Conservation (phyloP, 2,113 vertebrate species). For the Macrotis lagotis region DNA sequence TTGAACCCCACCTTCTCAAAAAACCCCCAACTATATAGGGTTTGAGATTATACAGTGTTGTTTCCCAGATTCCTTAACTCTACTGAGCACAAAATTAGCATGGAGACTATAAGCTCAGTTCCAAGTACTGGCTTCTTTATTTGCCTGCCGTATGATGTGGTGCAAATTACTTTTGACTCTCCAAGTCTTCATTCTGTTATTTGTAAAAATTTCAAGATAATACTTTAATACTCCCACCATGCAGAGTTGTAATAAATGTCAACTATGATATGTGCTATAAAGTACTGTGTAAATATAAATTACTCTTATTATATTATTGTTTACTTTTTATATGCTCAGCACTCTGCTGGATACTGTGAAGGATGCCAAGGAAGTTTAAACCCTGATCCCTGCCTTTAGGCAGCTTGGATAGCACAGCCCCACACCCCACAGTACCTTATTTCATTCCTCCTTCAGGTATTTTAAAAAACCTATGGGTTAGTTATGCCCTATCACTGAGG, state of each 20-base stretch:
- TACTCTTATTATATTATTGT: neutral
- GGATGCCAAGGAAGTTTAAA: neutral
- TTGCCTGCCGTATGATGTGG: neutral
- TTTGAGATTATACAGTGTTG: neutral
- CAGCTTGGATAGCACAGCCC: neutral
- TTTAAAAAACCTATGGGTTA: neutral
- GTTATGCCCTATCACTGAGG: neutral
- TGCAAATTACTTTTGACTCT: neutral
- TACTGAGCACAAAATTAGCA: neutral
- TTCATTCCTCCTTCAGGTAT: neutral
- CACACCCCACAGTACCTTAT: neutral
- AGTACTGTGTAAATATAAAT: neutral
- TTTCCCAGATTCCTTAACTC: neutral
- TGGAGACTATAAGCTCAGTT: neutral
- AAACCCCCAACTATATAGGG: neutral
- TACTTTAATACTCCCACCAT: neutral
- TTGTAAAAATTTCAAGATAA: neutral
- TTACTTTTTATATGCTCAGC: neutral
- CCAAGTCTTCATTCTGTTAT: neutral
- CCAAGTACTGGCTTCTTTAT: neutral
- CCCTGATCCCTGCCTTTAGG: neutral
- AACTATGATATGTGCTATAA: neutral
- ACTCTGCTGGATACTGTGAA: neutral
- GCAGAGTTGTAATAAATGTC: neutral
- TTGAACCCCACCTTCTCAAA: neutral